A percentile compares a stretch with the other conserved stretches of the same genome.
phyloP scores from a whole-genome alignment of 2,888 invertebrate genomes.

The Drosophila meridionalis region DNA sequence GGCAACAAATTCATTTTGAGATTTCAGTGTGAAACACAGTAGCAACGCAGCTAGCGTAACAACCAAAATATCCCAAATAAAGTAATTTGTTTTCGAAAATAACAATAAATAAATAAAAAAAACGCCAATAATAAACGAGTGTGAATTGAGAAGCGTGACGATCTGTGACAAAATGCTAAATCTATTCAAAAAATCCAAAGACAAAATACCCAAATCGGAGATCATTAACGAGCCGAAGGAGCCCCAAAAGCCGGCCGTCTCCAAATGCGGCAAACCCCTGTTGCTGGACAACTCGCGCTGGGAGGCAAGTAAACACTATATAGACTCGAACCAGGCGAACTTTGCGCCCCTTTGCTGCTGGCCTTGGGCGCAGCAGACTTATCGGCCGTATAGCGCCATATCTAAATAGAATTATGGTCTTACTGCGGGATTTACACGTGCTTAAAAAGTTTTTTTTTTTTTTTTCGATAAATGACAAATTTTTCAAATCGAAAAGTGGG shows the following conservation, averaged over 20 bases:
- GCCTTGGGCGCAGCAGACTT: slow-evolving; percentile 16
- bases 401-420: slow-evolving; percentile 23
- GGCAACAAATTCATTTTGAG: slow-evolving; percentile 1
- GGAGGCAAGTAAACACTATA: slow-evolving; percentile 83
- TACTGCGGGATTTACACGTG: slow-evolving; percentile 18
- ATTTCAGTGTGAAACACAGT: slow-evolving; percentile 9
- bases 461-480: slow-evolving; percentile 6
- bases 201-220: slow-evolving; percentile 82
- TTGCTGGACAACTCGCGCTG: slow-evolving; percentile 83
- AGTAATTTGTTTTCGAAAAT: too few relatives aligned
- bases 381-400: slow-evolving; percentile 11
- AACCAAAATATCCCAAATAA: not conserved
- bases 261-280: slow-evolving; percentile 83
- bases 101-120: too few relatives aligned
- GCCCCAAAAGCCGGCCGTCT: slow-evolving; percentile 71
- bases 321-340: not conserved
- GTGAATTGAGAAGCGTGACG: too few relatives aligned
- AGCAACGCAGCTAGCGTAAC: too few relatives aligned
- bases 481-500: not conserved
- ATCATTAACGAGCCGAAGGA: slow-evolving; percentile 81
- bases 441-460: not conserved
- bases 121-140: too few relatives aligned
- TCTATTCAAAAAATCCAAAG: slow-evolving; percentile 79
- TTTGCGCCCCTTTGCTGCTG: slow-evolving; percentile 11
- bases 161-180: slow-evolving; percentile 68